Percentiles rank a stretch among this genome's conserved stretches.
Evolutionary conservation across 2,888 invertebrate species (phyloP).

Genomic region (Luperina testacea): DNA sequence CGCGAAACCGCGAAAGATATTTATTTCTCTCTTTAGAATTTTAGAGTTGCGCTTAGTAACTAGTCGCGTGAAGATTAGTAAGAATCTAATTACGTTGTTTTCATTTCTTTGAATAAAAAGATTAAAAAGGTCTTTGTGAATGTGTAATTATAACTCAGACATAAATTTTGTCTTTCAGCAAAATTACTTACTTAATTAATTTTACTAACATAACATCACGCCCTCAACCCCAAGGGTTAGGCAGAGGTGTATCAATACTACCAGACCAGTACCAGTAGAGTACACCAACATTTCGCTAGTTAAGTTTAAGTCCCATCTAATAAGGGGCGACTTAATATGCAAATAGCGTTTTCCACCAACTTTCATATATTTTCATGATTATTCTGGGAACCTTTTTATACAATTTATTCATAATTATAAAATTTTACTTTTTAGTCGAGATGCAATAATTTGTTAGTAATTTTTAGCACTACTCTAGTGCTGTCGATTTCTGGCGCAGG

Average conservation of each 20-base stretch:
- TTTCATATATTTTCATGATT: no score
- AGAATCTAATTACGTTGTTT: neutral
- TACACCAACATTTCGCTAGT: no score
- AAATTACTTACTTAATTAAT: neutral
- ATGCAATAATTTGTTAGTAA: neutral
- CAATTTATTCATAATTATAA: neutral
- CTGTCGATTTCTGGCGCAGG: conserved; percentile 53
- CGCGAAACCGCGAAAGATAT: neutral
- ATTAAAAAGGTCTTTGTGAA: no score
- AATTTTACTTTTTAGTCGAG: conserved; percentile 29
- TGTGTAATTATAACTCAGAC: neutral
- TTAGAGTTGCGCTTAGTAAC: conserved; percentile 5
- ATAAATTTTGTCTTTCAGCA: neutral
- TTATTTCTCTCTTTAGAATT: neutral
- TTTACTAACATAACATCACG: neutral
- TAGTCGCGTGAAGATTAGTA: neutral
- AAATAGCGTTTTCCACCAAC: no score
- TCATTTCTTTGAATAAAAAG: neutral
- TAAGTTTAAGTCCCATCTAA: no score
- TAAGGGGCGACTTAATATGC: no score
- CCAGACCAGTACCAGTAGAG: no score
- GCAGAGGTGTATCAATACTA: no score
- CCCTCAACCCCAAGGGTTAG: neutral
- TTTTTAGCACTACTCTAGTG: conserved; percentile 15
- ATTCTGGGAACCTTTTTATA: no score